Conservation (phyloP, 2,888 invertebrate genomes). For the Stegana nigrithorax region DNA sequence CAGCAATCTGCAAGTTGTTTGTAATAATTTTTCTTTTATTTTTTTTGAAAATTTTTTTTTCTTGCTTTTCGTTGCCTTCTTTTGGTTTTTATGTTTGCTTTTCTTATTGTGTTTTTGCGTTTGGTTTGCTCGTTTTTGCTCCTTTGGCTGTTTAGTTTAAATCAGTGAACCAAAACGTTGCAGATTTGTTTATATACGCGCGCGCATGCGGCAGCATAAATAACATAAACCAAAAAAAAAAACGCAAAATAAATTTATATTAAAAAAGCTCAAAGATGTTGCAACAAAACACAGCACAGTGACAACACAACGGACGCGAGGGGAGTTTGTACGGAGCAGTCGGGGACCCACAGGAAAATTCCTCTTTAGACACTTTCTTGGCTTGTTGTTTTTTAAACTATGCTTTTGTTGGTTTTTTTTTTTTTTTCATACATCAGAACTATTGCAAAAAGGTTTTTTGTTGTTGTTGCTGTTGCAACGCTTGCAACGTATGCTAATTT, state of each 20-base stretch:
- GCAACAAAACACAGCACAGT: too few species aligned
- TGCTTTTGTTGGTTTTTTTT: slow-evolving; percentile 16
- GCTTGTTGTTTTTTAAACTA: slow-evolving; percentile 11
- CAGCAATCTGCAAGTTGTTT: slow-evolving; percentile 58
- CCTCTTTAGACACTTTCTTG: slow-evolving; percentile 2
- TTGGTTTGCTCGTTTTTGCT: not conserved
- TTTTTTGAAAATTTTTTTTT: too few species aligned
- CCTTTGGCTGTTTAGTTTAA: slow-evolving; percentile 33
- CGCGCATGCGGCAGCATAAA: not conserved
- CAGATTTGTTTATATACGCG: slow-evolving; percentile 54
- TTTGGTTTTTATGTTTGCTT: not conserved
- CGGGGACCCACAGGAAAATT: slow-evolving; percentile 2
- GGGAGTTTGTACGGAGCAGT: not conserved
- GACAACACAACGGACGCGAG: too few species aligned
- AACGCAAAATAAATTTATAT: too few species aligned
- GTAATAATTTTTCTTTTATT: slow-evolving; percentile 46
- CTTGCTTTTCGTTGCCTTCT: not conserved
- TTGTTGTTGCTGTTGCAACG: slow-evolving; percentile 17
- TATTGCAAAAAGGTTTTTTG: too few species aligned
- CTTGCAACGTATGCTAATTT: not conserved
- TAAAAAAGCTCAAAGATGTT: too few species aligned
- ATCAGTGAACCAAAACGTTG: slow-evolving; percentile 59
- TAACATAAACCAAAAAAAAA: not conserved
- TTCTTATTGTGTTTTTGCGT: not conserved
- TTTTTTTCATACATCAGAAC: too few species aligned